These are phyloP conservation scores for Neomorphus geoffroyi DNA, from an alignment of 2,797 vertebrate genomes.

Conservation along the genomic window DNA sequence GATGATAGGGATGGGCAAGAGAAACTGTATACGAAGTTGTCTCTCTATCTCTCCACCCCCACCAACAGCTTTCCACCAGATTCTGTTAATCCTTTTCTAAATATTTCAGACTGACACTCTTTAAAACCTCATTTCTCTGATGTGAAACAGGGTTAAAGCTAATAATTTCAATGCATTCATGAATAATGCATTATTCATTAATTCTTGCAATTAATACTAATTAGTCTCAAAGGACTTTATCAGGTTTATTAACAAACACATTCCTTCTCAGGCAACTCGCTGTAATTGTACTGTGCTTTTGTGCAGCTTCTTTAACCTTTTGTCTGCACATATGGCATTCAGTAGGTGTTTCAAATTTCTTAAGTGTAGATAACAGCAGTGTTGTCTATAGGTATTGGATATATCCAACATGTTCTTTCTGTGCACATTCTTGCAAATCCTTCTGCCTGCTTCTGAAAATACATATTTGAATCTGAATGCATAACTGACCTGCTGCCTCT, in stretches of 20 bases:
- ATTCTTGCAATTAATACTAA: not conserved
- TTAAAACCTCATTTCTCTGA: not conserved
- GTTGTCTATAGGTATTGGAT: not conserved
- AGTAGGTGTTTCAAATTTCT: not conserved
- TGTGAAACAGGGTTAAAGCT: not conserved
- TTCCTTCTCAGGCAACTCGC: not conserved
- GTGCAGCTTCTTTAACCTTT: not conserved
- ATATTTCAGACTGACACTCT: not conserved
- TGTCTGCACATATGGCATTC: not conserved
- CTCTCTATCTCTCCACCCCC: fast-evolving
- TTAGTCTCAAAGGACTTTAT: not conserved
- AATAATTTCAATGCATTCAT: not conserved
- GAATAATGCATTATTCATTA: not conserved
- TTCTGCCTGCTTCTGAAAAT: slow-evolving; percentile 1
- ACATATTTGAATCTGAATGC: not conserved
- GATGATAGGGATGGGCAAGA: not conserved
- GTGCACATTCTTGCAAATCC: not conserved
- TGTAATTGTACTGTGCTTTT: not conserved
- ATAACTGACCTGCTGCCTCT: not conserved
- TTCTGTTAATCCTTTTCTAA: not conserved
- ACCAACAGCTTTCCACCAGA: not conserved
- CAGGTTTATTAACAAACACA: not conserved
- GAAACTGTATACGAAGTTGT: not conserved
- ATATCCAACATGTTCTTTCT: not conserved
- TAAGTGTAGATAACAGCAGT: not conserved